Percentiles rank a stretch among this genome's conserved stretches.
Conservation (phyloP, 1,140 invertebrate species). For the Cydia strobilella region DNA sequence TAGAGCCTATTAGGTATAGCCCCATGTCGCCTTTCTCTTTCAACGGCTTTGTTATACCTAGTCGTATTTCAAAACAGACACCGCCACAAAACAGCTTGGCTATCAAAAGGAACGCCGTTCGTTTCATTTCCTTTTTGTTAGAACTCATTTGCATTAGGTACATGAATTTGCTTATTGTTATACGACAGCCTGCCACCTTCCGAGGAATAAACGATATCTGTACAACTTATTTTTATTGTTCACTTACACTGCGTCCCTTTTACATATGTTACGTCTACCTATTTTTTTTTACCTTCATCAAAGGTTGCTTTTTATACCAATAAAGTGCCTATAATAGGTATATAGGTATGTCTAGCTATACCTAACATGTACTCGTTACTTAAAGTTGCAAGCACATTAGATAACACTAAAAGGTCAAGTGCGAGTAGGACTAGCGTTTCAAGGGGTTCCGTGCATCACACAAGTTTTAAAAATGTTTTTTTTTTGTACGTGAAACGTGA, state of each 20-base stretch:
- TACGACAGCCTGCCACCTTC: slow-evolving; percentile 62
- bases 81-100: slow-evolving; percentile 44
- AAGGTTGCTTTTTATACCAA: not conserved
- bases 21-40: not conserved
- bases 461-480: too few species aligned
- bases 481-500: too few species aligned
- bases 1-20: not conserved
- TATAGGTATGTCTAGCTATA: too few species aligned
- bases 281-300: not conserved
- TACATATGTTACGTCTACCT: not conserved
- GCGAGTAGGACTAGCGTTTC: too few species aligned
- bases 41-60: slow-evolving; percentile 16
- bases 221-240: slow-evolving; percentile 66
- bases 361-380: too few species aligned
- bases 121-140: slow-evolving; percentile 64
- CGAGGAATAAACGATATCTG: slow-evolving; percentile 56
- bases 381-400: too few species aligned
- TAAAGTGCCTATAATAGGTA: too few species aligned
- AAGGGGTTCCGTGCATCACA: too few species aligned
- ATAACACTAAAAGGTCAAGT: too few species aligned
- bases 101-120: slow-evolving; percentile 57
- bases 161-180: slow-evolving; percentile 78
- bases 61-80: slow-evolving; percentile 52
- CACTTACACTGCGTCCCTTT: slow-evolving; percentile 23
- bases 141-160: slow-evolving; percentile 60